These are phyloP conservation scores for Montifringilla adamsi DNA, from an alignment of 2,113 vertebrate species.

Conservation along the genomic window DNA sequence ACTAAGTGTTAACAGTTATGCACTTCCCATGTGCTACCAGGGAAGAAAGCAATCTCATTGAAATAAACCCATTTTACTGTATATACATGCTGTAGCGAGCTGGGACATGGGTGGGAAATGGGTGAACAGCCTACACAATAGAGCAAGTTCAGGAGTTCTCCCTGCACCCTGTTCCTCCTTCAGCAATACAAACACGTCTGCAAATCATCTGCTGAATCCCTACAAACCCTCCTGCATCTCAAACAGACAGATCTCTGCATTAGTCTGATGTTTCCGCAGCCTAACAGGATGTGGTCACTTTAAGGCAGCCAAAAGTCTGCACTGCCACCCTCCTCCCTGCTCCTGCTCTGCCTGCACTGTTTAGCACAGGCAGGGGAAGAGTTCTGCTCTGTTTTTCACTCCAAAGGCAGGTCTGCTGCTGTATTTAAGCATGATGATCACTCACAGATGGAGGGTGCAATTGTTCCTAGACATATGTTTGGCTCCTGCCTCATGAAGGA, in stretches of 20 bases:
- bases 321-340: not conserved
- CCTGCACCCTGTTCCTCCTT: not conserved
- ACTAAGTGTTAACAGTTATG: not conserved
- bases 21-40: not conserved
- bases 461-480: not conserved
- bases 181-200: not conserved
- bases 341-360: not conserved
- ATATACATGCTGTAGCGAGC: not conserved
- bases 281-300: conserved; percentile 23
- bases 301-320: conserved; percentile 26
- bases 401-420: not conserved
- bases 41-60: not conserved
- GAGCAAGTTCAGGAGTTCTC: not conserved
- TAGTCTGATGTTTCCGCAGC: not conserved
- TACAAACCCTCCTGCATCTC: not conserved
- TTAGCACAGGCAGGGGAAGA: not conserved
- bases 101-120: fast-evolving
- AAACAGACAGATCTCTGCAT: not conserved
- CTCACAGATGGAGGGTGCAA: conserved; percentile 1
- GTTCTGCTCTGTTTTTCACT: not conserved
- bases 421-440: not conserved
- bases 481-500: not conserved
- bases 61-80: not conserved
- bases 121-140: not conserved
- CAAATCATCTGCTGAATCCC: not conserved